A percentile compares a stretch with the other conserved stretches of the same genome.
Evolutionary conservation across 2,797 vertebrate genomes (phyloP).

Genomic region (Peromyscus eremicus): DNA sequence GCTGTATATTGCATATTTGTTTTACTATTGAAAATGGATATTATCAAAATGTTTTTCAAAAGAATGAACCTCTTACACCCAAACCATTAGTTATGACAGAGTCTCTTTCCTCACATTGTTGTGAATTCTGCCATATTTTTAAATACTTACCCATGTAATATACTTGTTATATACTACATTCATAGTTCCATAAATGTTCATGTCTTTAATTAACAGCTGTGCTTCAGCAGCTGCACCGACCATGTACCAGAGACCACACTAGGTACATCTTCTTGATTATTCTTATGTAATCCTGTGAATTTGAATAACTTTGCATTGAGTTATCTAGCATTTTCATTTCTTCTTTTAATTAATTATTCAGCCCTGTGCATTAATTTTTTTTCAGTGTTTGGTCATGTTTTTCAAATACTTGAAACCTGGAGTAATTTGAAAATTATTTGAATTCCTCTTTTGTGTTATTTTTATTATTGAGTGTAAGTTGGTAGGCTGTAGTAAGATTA

Average conservation of each 20-base stretch:
- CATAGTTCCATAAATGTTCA: background rate
- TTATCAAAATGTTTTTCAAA: conserved; percentile 27
- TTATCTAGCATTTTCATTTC: conserved; percentile 58
- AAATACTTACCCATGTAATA: background rate
- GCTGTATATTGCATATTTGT: background rate
- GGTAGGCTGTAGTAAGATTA: background rate
- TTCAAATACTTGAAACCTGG: conserved; percentile 49
- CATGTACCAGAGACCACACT: background rate
- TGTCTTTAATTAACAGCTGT: background rate
- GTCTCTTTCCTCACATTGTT: background rate
- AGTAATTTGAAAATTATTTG: conserved; percentile 32
- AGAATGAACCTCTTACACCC: background rate
- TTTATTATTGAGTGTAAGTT: background rate
- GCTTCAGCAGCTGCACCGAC: background rate
- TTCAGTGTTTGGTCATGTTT: conserved; percentile 16
- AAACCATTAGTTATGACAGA: background rate
- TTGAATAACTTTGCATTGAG: conserved; percentile 39
- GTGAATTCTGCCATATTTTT: conserved; percentile 8
- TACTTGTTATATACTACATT: background rate
- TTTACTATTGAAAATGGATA: background rate
- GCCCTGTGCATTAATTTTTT: conserved; percentile 39
- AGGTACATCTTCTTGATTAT: background rate
- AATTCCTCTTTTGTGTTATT: background rate
- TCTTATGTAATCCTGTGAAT: background rate
- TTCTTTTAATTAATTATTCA: conserved; percentile 37